A percentile compares a stretch with the other conserved stretches of the same genome.
phyloP scores from a whole-genome alignment of 2,113 vertebrate species.

The Seriola aureovittata region DNA sequence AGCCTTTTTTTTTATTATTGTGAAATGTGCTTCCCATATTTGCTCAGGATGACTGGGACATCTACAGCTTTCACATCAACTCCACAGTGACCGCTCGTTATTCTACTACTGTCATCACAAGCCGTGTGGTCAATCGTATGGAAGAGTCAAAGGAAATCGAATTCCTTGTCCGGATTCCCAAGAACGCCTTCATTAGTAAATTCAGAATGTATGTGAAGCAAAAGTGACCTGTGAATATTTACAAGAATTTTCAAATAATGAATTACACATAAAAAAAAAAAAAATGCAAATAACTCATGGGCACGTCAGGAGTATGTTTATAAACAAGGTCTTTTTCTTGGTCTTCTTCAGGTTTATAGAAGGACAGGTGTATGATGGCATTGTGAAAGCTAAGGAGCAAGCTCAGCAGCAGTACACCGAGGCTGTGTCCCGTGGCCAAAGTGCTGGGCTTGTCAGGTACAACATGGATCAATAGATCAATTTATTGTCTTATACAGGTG shows the following conservation, averaged over 20 bases:
- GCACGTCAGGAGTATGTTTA: too few species aligned
- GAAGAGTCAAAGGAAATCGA: constrained; percentile 86
- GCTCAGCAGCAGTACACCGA: constrained; percentile 91
- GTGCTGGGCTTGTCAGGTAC: constrained; percentile 93
- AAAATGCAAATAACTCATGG: not conserved
- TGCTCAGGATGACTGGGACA: constrained; percentile 83
- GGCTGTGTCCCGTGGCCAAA: constrained; percentile 91
- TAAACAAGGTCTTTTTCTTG: not conserved
- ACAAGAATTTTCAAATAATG: not conserved
- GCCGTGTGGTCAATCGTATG: constrained; percentile 89
- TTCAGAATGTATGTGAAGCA: constrained; percentile 90
- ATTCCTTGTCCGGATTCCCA: constrained; percentile 94
- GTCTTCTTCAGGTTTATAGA: constrained; percentile 86
- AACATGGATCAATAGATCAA: constrained; percentile 13
- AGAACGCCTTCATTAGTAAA: constrained; percentile 95
- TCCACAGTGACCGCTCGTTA: constrained; percentile 91
- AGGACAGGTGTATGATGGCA: constrained; percentile 88
- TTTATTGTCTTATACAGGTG: not conserved
- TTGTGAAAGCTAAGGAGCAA: constrained; percentile 91
- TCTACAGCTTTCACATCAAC: constrained; percentile 92
- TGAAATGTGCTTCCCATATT: constrained; percentile 46
- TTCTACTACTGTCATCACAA: constrained; percentile 92
- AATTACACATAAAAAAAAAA: rapidly evolving
- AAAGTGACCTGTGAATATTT: rapidly evolving
- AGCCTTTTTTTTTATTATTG: constrained; percentile 3